Evolutionary conservation across 2,113 vertebrate species (phyloP), one percentile per base, ranked within the genome.

Genomic region (Rhinogobius similis): DNA sequence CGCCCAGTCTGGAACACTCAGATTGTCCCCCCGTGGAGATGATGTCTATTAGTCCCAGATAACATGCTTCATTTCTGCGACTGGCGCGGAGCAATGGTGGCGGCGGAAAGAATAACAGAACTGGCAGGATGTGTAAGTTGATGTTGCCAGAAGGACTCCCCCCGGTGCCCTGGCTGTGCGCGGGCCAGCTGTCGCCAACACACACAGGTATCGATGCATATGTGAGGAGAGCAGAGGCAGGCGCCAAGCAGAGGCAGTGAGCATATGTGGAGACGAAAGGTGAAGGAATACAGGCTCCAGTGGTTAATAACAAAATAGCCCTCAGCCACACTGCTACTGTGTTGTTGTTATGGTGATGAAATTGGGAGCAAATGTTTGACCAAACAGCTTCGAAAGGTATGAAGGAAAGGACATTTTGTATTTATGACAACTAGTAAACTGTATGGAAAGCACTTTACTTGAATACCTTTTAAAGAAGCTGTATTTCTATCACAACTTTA

Each of bases 11-110:
- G 82, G 71, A 71, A 79, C 83, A 36, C 76, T 78, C 5, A 72
- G 76, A 83, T 81, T 72, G 70, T 84, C 76, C 86, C 78, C 62
- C 75, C 36, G 78, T 75, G 67, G 80, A 81, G 76, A 76, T 73
- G 72, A 78, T 75, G 81, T 74, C 67, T 76, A 82, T 88, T 83
- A 83, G 79, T 87, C 84, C 78, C 86, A 83, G 82, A 88, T 83
- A 82, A 73, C 81, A 77, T 59, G 82, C 75, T 82, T 81, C 70
- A 78, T 83, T 84, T 75, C 79, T 78, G 66, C 2, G 67, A 62
- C 71, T 84, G 83, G 84, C 79, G 56, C 65, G 0, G 20, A 44
- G 55, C 23, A 41, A 62, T 50, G 0, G 21, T 67, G 73, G 61
- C 75, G 79, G 77, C 46, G 73, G 67, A 65, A 79, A 75, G 65